These are phyloP conservation scores for Chloroclystis v-ata DNA, from an alignment of 2,888 invertebrate genomes.

Conservation along the genomic window DNA sequence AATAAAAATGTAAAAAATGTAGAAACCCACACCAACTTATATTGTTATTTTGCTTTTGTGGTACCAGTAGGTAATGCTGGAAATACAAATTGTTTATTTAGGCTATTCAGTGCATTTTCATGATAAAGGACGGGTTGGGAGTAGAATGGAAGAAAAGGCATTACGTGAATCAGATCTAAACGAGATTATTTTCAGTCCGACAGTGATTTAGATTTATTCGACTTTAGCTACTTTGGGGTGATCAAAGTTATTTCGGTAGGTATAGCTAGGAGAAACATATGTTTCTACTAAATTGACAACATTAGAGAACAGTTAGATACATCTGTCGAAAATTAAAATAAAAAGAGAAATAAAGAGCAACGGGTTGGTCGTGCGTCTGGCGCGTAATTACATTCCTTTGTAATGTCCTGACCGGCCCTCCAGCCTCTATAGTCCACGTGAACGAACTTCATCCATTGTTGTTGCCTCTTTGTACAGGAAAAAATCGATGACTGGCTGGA, in stretches of 20 bases:
- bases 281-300: neutral
- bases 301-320: neutral
- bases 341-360: slow-evolving; percentile 39
- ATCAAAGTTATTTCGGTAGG: slow-evolving; percentile 18
- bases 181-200: slow-evolving; percentile 30
- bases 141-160: slow-evolving; percentile 6
- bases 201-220: slow-evolving; percentile 63
- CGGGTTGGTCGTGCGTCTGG: slow-evolving; percentile 47
- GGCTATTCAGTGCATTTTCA: slow-evolving; percentile 3
- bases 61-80: neutral
- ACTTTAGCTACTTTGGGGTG: slow-evolving; percentile 46
- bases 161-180: slow-evolving; percentile 21
- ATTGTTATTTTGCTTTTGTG: neutral
- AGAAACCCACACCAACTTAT: too few relatives aligned
- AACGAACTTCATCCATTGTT: slow-evolving; percentile 30
- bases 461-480: slow-evolving; percentile 28
- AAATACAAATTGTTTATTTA: neutral
- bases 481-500: slow-evolving; percentile 31
- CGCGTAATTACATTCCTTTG: slow-evolving; percentile 71
- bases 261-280: too few relatives aligned
- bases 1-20: neutral
- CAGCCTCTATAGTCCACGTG: slow-evolving; percentile 26
- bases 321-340: slow-evolving; percentile 15
- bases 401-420: slow-evolving; percentile 35
- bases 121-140: slow-evolving; percentile 5